phyloP scores from a whole-genome alignment of 2,888 invertebrate genomes.

The Drosophila rellima region DNA sequence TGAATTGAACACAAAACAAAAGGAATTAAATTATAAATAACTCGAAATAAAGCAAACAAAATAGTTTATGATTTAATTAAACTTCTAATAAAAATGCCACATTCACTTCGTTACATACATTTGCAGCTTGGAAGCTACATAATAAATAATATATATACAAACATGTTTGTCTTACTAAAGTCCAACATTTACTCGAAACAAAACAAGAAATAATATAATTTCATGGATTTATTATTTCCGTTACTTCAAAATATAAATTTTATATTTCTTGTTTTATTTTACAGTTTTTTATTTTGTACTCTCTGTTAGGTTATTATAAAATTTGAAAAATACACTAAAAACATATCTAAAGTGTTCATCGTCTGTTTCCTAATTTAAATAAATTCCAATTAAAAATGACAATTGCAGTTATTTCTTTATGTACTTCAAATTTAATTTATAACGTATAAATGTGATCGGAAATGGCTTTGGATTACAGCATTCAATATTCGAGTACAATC shows the following conservation, averaged over 20 bases:
- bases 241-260: no score
- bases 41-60: slow-evolving; percentile 6
- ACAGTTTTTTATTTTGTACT: no score
- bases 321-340: not conserved
- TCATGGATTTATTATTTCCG: no score
- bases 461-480: slow-evolving; percentile 2
- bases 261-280: no score
- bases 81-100: not conserved
- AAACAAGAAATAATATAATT: no score
- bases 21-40: slow-evolving; percentile 15
- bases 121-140: no score
- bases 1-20: slow-evolving; percentile 24
- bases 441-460: slow-evolving; percentile 4
- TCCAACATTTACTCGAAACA: no score
- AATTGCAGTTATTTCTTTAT: slow-evolving; percentile 3
- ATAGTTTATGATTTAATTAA: not conserved
- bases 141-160: no score
- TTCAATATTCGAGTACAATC: slow-evolving; percentile 16
- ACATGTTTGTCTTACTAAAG: no score
- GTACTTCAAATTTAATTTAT: slow-evolving; percentile 11
- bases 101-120: not conserved
- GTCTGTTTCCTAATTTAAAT: not conserved
- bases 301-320: not conserved
- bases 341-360: not conserved
- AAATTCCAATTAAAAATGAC: slow-evolving; percentile 1